A percentile compares a stretch with the other conserved stretches of the same genome.
phyloP scores from a whole-genome alignment of 2,113 vertebrate genomes.

The Myocastor coypus region DNA sequence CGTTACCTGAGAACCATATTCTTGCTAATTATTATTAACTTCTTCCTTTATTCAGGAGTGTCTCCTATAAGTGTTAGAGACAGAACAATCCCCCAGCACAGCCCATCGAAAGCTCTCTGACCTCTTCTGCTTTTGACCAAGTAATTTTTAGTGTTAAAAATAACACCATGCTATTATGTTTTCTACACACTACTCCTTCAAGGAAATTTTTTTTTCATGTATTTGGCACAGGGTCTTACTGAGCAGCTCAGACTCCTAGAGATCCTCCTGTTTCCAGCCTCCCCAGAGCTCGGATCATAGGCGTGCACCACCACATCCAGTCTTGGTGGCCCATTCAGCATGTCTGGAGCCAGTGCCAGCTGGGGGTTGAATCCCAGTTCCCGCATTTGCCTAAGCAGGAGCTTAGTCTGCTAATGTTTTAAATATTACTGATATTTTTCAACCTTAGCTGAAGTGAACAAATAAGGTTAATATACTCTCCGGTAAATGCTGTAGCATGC shows the following conservation, averaged over 20 bases:
- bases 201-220: constrained; percentile 11
- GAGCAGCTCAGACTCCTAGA: no score
- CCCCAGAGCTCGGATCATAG: no score
- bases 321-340: no score
- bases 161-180: neutral
- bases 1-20: neutral
- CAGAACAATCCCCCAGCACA: neutral
- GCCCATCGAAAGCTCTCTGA: neutral
- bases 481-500: neutral
- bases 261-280: no score
- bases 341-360: no score
- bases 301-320: no score
- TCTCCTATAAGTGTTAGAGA: neutral
- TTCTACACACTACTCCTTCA: neutral
- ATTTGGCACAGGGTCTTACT: no score
- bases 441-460: neutral
- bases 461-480: neutral
- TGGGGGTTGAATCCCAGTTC: no score
- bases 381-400: no score
- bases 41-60: neutral
- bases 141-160: neutral
- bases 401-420: neutral
- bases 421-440: neutral
- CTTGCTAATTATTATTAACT: neutral
- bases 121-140: neutral